Percentiles rank a stretch among this genome's conserved stretches.
Evolutionary conservation across 2,113 vertebrate species (phyloP).

Genomic region (Myotis lucifugus): DNA sequence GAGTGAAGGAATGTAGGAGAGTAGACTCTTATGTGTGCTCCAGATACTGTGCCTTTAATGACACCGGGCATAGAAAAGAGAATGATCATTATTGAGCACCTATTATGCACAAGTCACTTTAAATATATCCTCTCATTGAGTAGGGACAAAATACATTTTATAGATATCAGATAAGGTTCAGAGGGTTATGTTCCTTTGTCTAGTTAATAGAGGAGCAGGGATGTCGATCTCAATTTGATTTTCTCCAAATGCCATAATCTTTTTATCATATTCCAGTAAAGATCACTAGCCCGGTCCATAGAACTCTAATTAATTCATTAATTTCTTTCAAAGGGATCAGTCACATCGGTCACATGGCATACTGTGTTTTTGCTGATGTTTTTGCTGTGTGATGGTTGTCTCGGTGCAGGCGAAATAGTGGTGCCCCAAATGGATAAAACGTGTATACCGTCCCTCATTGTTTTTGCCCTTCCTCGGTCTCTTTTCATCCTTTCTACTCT

Average conservation of each 20-base stretch:
- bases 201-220: not conserved
- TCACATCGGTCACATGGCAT: not conserved
- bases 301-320: not conserved
- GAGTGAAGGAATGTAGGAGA: not conserved
- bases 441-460: too few relatives aligned
- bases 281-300: not conserved
- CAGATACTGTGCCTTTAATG: not conserved
- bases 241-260: not conserved
- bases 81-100: not conserved
- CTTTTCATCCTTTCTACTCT: not conserved
- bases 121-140: not conserved
- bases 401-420: too few relatives aligned
- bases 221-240: not conserved
- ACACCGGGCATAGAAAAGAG: not conserved
- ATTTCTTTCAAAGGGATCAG: not conserved
- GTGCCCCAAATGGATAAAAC: too few relatives aligned
- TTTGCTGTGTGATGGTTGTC: too few relatives aligned
- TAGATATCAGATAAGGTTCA: not conserved
- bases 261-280: not conserved
- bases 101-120: not conserved
- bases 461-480: too few relatives aligned
- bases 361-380: too few relatives aligned
- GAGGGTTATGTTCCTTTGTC: not conserved
- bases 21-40: not conserved
- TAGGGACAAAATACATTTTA: constrained; percentile 4